phyloP scores from a whole-genome alignment of 2,797 vertebrate genomes.

The Dermochelys coriacea region DNA sequence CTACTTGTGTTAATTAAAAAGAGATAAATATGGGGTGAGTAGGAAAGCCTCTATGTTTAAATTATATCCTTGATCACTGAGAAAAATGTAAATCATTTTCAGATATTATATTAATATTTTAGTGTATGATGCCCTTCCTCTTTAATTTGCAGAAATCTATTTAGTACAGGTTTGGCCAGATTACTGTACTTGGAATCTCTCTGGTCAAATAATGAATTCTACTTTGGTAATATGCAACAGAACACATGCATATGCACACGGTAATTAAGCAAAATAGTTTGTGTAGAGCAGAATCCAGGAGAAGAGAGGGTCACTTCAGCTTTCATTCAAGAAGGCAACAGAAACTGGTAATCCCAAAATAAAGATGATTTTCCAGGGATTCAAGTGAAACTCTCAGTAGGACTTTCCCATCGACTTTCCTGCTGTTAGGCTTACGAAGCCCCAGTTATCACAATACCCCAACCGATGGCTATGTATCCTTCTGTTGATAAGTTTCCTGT shows the following conservation, averaged over 20 bases:
- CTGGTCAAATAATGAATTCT: not conserved
- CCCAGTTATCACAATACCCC: not conserved
- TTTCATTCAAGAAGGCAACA: not conserved
- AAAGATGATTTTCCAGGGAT: not conserved
- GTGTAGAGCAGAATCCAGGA: accelerated
- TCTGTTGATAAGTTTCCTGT: not conserved
- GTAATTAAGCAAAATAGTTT: not conserved
- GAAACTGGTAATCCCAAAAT: not conserved
- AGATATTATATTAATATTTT: not conserved
- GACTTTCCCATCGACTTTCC: not conserved
- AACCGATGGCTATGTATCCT: not conserved
- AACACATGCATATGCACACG: not conserved
- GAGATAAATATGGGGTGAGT: not conserved
- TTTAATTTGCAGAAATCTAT: not conserved
- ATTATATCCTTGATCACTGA: not conserved
- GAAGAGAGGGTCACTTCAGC: not conserved
- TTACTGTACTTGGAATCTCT: not conserved
- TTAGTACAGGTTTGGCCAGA: not conserved
- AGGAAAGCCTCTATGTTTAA: not conserved
- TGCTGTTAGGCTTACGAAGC: not conserved
- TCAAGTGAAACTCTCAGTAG: accelerated
- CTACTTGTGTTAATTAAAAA: not conserved
- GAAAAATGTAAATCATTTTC: not conserved
- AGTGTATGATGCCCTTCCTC: not conserved
- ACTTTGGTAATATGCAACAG: not conserved